Base-by-base conservation (phyloP, 2,113 vertebrate genomes). In the Macroglossus sobrinus region DNA sequence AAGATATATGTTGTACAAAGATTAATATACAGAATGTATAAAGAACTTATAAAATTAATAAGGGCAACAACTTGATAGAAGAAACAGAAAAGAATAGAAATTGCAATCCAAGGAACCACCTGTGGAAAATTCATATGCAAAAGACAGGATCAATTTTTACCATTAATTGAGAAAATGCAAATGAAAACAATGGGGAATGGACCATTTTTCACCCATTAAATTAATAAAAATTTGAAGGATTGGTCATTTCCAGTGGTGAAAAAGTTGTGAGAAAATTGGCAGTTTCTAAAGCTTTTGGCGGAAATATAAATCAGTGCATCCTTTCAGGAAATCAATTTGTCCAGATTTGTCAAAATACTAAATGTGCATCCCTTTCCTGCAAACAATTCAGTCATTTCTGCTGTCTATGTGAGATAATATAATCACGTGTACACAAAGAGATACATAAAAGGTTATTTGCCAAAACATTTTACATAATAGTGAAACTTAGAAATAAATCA, bases 201-300 rank as follows among this genome's bases (percentile, higher is more conserved):
- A 50, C 92, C 84, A 38, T 89, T 86, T 89, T 95, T 68, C 45
- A 68, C n/a, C 53, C 74, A 71, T 66, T 85, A 92, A 84, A 87
- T 57, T 68, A 87, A 87, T 63, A 91, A 47, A 76, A 68, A 50
- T 30, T 38, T 82, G 33, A 82, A 93, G 47, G 57, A 30, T 6
- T 47, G 35, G 55, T 50, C 91, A 45, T 61, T 74, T 71, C n/a
- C 80, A 61, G 38, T 26, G 21, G 74, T 50, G n/a, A 47, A 8
- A 22, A 90, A 43, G 6, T 57, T 57, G 10, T 75, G 69, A 80
- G 76, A 47, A 91, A 64, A 93, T 10, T 35, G 76, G 66, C 16
- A 74, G 79, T 59, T 68, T 47, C 38, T 35, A 84, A 55, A 63
- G 43, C 45, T 38, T 16, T 57, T 21, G 33, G 57, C 3, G 4